A percentile compares a stretch with the other conserved stretches of the same genome.
Evolutionary conservation across 2,888 invertebrate genomes (phyloP).

Genomic region (Bellardia bayeri): DNA sequence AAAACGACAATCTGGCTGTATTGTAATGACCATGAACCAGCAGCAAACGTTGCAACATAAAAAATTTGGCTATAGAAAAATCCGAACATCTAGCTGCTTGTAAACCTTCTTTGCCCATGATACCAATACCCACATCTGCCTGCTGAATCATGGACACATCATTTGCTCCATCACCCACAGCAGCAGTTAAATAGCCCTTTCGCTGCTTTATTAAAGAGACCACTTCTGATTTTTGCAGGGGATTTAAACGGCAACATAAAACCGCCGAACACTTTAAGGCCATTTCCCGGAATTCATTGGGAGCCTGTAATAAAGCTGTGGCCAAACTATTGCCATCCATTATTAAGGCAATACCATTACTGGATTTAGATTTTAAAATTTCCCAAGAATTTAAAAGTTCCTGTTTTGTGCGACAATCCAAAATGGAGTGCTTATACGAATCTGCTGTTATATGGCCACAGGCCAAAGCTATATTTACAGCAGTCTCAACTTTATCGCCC

Average conservation of each 20-base stretch:
- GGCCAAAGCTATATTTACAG: neutral
- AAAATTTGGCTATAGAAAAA: constrained; percentile 93
- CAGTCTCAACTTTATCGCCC: neutral
- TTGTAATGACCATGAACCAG: constrained; percentile 94
- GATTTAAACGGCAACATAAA: neutral
- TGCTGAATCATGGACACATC: constrained; percentile 99
- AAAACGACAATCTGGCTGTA: constrained; percentile 89
- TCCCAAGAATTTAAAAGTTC: constrained; percentile 6
- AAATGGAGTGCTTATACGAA: neutral
- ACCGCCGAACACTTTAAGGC: neutral
- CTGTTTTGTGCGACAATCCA: neutral
- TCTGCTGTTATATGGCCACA: neutral
- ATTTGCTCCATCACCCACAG: constrained; percentile 98
- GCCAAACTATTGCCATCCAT: neutral
- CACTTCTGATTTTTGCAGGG: neutral
- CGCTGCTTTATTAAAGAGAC: constrained; percentile 74
- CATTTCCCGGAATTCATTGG: neutral
- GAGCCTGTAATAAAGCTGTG: neutral
- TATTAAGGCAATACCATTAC: neutral
- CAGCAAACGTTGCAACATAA: constrained; percentile 90
- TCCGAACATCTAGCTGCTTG: constrained; percentile 91
- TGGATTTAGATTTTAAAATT: neutral
- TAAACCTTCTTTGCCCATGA: constrained; percentile 89
- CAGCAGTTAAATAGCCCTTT: constrained; percentile 91
- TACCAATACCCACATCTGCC: constrained; percentile 96